Base-by-base conservation (phyloP, 1,140 invertebrate genomes). In the Saccostrea glomerata region DNA sequence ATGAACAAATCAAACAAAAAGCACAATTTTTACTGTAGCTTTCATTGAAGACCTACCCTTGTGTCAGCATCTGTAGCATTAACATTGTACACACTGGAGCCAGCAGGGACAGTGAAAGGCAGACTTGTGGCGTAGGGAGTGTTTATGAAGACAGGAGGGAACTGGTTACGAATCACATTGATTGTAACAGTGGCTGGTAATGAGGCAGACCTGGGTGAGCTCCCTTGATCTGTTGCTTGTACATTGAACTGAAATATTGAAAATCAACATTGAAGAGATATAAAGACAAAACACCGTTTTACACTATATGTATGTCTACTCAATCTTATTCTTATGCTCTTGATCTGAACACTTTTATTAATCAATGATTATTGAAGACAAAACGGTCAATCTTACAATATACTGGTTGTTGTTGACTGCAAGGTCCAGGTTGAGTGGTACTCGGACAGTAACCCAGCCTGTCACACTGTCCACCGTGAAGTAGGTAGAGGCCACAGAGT, bases 11-110 rank as follows among this genome's bases (percentile, higher is more conserved):
- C 11, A 13, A 47, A n/a, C 30, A 6, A 54, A 6, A 84, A 47
- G 36, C 55, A 5, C 55, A 25, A 12, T 54, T 55, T 55, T 55
- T 55, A 55, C 3, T 63, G 0, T 20, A 2, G 7, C 36, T 12
- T 30, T 3, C 73, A 11, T 20, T 47, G 17, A 23, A 15, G 47
- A 86, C 90, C 87, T 88, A 90, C 96, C 7, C 97, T 97, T 0
- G 97, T 96, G 93, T 99, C 98, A 66, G 96, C 96, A 94, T 99
- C 98, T 83, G 96, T 96, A 0, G 98, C 98, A 89, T 97, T 85
- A 13, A 92, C 91, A 30, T 85, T 55, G 23, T 86, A 86, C 3
- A 90, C 85, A 82, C 30, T 84, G 15, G 82, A 54, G 54, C 89
- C 90, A 54, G 88, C 66, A 7, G 60, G 77, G 12, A 89, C 86